Percentiles rank a stretch among this genome's conserved stretches.
Evolutionary conservation across 2,113 vertebrate species (phyloP).

Genomic region (Opisthocomus hoazin): DNA sequence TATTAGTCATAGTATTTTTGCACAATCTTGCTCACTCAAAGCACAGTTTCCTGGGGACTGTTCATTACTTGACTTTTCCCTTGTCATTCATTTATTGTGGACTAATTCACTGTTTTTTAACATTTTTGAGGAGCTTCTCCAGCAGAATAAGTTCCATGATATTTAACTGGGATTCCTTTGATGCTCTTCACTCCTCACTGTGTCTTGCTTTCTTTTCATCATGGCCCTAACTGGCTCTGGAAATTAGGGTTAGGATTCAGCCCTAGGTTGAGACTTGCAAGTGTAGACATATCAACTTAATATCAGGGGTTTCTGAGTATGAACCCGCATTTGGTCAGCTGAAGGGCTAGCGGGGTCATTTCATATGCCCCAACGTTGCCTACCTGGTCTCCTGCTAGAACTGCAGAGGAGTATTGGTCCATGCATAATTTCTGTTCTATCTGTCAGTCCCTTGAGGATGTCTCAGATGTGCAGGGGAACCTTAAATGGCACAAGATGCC

Average conservation of each 20-base stretch:
- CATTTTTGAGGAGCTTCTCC: background rate
- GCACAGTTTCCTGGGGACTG: background rate
- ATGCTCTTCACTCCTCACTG: background rate
- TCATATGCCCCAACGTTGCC: background rate
- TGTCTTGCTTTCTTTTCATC: background rate
- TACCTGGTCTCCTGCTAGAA: background rate
- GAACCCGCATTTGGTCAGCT: background rate
- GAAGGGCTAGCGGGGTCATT: fast-evolving
- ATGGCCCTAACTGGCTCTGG: fast-evolving
- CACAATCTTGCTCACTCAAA: background rate
- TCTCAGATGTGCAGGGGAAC: background rate
- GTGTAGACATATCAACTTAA: background rate
- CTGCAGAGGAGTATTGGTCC: background rate
- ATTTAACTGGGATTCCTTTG: background rate
- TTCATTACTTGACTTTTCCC: background rate
- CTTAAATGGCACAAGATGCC: background rate
- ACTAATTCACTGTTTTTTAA: background rate
- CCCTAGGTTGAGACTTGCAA: background rate
- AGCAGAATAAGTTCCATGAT: background rate
- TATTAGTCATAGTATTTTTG: background rate
- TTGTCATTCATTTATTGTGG: background rate
- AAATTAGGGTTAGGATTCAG: background rate
- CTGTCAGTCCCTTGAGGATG: background rate
- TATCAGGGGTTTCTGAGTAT: background rate
- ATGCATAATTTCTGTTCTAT: background rate